These are phyloP conservation scores for Panzeria rudis DNA, from an alignment of 2,888 invertebrate genomes.

Conservation along the genomic window DNA sequence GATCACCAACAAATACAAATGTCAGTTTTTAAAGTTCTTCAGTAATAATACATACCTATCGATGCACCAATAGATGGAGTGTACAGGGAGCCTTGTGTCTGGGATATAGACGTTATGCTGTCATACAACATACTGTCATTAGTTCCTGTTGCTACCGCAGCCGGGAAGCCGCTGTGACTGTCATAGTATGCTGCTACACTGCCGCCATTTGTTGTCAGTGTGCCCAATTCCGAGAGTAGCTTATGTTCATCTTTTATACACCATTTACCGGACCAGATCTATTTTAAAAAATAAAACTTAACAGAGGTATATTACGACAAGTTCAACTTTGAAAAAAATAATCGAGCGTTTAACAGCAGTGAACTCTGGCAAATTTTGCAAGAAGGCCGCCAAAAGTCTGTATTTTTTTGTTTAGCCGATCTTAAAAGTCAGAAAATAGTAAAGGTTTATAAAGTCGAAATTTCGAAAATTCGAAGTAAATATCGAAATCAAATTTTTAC, in stretches of 20 bases:
- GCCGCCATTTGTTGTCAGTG: slow-evolving; percentile 84
- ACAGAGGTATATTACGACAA: neutral
- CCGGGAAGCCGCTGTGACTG: slow-evolving; percentile 81
- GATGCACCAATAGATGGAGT: slow-evolving; percentile 90
- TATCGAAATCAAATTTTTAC: too few species aligned
- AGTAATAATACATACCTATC: slow-evolving; percentile 85
- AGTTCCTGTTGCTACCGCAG: slow-evolving; percentile 75
- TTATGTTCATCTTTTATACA: slow-evolving; percentile 96
- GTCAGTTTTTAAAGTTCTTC: neutral
- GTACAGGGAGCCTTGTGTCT: slow-evolving; percentile 89
- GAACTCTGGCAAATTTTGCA: too few species aligned
- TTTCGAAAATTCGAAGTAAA: too few species aligned
- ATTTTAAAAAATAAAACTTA: slow-evolving; percentile 10
- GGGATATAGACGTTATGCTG: slow-evolving; percentile 89
- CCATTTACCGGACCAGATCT: slow-evolving; percentile 96
- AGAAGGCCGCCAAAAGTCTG: too few species aligned
- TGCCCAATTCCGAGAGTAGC: slow-evolving; percentile 91
- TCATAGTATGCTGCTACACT: slow-evolving; percentile 84
- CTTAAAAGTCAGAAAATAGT: too few species aligned
- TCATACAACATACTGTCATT: slow-evolving; percentile 87
- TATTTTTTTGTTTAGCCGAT: too few species aligned
- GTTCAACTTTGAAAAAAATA: neutral
- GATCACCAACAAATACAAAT: neutral
- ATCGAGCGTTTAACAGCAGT: too few species aligned
- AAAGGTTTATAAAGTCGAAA: too few species aligned